Conservation (phyloP, 37 sponge, comb jelly and placozoan genomes). For the Sycon ciliatum region DNA sequence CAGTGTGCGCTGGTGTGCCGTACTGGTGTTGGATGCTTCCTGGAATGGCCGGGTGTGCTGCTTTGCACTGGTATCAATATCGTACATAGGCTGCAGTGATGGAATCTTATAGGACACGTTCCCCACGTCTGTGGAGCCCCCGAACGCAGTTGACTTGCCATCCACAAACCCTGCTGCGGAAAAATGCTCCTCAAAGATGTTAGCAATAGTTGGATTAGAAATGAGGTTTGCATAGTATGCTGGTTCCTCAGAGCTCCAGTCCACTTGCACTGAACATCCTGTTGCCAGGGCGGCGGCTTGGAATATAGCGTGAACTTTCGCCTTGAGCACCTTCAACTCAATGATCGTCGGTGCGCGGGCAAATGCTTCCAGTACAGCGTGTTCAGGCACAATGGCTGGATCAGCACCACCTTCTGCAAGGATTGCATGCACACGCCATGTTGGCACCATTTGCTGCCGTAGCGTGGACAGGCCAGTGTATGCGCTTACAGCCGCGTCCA, state of each 20-base stretch:
- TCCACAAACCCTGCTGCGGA: too few species aligned
- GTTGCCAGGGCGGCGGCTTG: conserved; percentile 63
- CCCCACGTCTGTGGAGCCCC: conserved; percentile 90
- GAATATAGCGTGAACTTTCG: conserved; percentile 42
- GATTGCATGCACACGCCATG: conserved; percentile 74
- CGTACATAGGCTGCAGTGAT: conserved; percentile 65
- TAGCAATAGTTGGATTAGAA: conserved; percentile 36
- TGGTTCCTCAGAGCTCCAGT: too few species aligned
- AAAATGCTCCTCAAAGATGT: too few species aligned
- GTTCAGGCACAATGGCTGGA: conserved; percentile 72
- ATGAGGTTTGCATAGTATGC: conserved; percentile 38
- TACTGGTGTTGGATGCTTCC: conserved; percentile 33
- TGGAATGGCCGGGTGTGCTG: conserved; percentile 65
- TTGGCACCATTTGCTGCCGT: conserved; percentile 80
- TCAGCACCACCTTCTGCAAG: conserved; percentile 69
- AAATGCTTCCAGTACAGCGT: conserved; percentile 30
- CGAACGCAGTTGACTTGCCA: too few species aligned
- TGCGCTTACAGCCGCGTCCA: conserved; percentile 88
- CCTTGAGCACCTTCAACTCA: conserved; percentile 41
- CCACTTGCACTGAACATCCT: conserved; percentile 54
- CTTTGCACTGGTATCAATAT: conserved; percentile 42
- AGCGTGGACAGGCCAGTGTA: conserved; percentile 67
- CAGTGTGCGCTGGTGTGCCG: conserved; percentile 48
- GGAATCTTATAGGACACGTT: conserved; percentile 73
- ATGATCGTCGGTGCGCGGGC: conserved; percentile 44